phyloP scores from a whole-genome alignment of 2,113 vertebrate species.

The Mohoua ochrocephala region DNA sequence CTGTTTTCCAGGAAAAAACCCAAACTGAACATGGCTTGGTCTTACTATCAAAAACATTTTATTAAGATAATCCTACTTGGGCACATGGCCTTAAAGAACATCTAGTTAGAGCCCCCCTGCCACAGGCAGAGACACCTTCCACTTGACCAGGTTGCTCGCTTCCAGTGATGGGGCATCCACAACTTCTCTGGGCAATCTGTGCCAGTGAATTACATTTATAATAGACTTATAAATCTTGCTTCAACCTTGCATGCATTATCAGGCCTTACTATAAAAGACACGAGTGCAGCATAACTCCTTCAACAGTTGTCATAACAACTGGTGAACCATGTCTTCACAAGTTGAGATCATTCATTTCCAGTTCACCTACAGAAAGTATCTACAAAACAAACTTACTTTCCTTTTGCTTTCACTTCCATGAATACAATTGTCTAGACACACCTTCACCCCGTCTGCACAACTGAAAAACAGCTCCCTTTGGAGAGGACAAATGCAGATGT shows the following conservation, averaged over 20 bases:
- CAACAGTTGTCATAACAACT: neutral
- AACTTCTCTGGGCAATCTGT: neutral
- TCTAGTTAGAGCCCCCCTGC: neutral
- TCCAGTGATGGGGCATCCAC: neutral
- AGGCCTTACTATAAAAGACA: neutral
- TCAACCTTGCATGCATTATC: neutral
- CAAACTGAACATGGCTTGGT: neutral
- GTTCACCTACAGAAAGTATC: neutral
- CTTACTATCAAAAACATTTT: neutral
- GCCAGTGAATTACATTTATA: neutral
- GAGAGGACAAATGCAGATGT: neutral
- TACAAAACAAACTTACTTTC: neutral
- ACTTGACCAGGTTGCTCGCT: neutral
- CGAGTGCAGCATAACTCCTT: neutral
- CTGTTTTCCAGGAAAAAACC: neutral
- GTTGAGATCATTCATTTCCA: neutral
- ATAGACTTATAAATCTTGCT: neutral
- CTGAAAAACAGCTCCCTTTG: neutral
- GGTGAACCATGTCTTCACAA: neutral
- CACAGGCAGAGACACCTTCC: neutral
- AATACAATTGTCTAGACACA: neutral
- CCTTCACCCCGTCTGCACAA: neutral
- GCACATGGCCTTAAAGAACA: neutral
- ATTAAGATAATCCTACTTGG: neutral
- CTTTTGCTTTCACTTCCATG: neutral